Evolutionary conservation across 30 jellyfish, hydroid and myxozoan genomes (phyloP).

Genomic region (Aurelia aurita): DNA sequence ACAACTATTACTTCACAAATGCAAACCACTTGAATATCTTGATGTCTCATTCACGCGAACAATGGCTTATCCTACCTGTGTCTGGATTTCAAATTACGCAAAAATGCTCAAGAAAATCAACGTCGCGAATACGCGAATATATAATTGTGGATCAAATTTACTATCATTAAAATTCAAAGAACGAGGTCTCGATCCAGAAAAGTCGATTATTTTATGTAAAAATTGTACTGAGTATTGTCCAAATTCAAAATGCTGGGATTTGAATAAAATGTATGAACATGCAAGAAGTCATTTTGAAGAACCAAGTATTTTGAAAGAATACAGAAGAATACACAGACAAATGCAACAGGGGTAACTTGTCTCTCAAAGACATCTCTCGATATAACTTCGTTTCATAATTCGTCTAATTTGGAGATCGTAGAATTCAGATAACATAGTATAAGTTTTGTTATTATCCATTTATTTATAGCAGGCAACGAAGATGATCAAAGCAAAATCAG

Average conservation of each 20-base stretch:
- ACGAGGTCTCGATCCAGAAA: conserved; percentile 44
- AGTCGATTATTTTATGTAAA: not conserved
- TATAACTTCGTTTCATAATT: not conserved
- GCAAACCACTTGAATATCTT: conserved; percentile 28
- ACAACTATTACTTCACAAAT: not conserved
- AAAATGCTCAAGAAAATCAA: conserved; percentile 4
- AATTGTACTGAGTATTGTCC: conserved; percentile 19
- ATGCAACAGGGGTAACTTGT: not conserved
- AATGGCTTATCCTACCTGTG: conserved; percentile 57
- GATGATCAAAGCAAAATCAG: too few species aligned
- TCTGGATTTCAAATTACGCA: conserved; percentile 4
- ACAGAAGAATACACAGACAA: not conserved
- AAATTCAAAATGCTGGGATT: not conserved
- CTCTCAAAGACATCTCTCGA: not conserved
- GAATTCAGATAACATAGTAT: too few species aligned
- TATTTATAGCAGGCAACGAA: too few species aligned
- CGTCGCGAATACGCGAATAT: conserved; percentile 39
- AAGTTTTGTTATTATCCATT: too few species aligned
- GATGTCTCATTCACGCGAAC: conserved; percentile 59
- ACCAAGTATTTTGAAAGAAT: conserved; percentile 11
- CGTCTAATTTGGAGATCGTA: not conserved
- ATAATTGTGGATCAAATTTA: conserved; percentile 33
- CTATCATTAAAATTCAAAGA: conserved; percentile 1
- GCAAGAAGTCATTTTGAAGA: conserved; percentile 6
- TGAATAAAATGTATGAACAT: not conserved